These are phyloP conservation scores for Eulemur albifrons DNA, from an alignment of 2,797 vertebrate genomes.

Conservation along the genomic window DNA sequence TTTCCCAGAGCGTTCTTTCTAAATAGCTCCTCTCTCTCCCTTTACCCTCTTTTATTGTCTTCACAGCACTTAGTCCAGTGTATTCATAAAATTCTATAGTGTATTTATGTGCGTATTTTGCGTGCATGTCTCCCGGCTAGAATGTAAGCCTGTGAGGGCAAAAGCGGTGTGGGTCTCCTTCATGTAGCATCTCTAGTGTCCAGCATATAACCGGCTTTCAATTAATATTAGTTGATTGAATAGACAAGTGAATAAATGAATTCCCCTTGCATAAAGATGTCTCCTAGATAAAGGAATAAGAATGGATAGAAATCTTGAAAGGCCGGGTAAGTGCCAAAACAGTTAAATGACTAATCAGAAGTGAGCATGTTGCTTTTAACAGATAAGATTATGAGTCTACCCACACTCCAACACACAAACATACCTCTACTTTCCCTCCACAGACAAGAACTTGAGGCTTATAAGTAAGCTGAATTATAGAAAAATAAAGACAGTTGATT, in stretches of 20 bases:
- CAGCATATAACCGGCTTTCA: background rate
- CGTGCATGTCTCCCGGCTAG: background rate
- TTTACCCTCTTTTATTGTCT: background rate
- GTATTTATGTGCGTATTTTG: background rate
- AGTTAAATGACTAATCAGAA: background rate
- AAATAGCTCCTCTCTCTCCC: background rate
- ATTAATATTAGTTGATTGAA: background rate
- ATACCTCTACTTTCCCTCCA: background rate
- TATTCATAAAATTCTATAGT: background rate
- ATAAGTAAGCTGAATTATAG: background rate
- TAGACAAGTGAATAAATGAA: conserved; percentile 20
- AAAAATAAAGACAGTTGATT: background rate
- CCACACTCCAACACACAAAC: background rate
- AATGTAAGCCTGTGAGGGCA: background rate
- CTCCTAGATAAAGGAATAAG: background rate
- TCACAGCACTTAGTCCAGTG: background rate
- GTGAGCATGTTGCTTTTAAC: background rate
- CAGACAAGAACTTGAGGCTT: background rate
- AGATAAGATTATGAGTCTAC: background rate
- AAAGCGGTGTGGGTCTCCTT: background rate
- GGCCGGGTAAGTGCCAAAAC: background rate
- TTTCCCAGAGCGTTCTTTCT: background rate
- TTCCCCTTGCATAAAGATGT: background rate
- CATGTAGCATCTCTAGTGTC: background rate
- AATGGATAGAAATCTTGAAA: background rate